Conservation (phyloP, 2,797 vertebrate genomes). For the Heteromormyrus szaboi region DNA sequence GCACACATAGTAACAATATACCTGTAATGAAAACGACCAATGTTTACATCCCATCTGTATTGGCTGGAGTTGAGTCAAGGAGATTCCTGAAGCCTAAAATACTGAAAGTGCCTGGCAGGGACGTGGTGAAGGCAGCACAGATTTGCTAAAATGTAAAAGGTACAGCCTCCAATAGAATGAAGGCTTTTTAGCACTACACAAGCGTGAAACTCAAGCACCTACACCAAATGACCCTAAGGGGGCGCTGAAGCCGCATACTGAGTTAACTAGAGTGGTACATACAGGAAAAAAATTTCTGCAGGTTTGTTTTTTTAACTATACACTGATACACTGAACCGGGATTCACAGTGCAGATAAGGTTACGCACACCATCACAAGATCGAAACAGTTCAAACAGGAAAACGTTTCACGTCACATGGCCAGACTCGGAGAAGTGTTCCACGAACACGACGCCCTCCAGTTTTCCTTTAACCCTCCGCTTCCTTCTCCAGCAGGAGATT, state of each 20-base stretch:
- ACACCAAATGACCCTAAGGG: not conserved
- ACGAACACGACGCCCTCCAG: not conserved
- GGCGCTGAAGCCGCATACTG: not conserved
- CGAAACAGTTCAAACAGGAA: constrained; percentile 2
- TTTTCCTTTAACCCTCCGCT: constrained; percentile 18
- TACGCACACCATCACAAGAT: constrained; percentile 15
- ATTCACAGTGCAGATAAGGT: constrained; percentile 11
- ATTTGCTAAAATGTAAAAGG: not conserved
- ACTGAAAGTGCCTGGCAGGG: not conserved
- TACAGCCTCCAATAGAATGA: not conserved
- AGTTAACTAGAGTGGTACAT: not conserved
- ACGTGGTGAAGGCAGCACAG: not conserved
- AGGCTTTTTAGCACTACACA: not conserved
- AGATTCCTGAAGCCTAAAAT: not conserved
- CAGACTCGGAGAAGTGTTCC: not conserved
- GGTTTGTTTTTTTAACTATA: not conserved
- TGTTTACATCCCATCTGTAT: not conserved
- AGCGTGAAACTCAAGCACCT: constrained; percentile 5
- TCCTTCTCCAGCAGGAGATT: constrained; percentile 26
- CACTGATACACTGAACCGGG: not conserved
- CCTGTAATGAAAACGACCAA: constrained; percentile 16
- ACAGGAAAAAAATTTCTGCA: not conserved
- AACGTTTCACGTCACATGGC: not conserved
- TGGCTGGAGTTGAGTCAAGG: not conserved
- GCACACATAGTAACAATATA: constrained; percentile 42